phyloP scores from a whole-genome alignment of 2,888 invertebrate genomes.

The Aspidiotus destructor region DNA sequence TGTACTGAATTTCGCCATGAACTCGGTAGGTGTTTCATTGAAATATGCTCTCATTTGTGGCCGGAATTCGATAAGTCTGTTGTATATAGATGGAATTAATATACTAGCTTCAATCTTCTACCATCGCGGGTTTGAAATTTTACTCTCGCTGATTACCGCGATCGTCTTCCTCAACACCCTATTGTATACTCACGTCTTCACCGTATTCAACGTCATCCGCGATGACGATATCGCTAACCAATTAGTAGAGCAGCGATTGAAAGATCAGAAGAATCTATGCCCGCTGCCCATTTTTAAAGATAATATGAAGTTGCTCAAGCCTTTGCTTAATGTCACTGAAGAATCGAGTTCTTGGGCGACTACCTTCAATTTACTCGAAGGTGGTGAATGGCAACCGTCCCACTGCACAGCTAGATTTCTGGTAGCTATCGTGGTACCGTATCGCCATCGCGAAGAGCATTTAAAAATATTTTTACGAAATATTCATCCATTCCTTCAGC shows the following conservation, averaged over 20 bases:
- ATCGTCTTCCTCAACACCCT: neutral
- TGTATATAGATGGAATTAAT: neutral
- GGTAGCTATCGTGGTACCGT: constrained; percentile 76
- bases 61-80: no score
- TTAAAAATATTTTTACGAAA: constrained; percentile 68
- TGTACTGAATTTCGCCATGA: no score
- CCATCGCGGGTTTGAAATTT: neutral
- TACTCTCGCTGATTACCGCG: neutral
- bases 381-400: constrained; percentile 47
- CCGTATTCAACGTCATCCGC: constrained; percentile 12
- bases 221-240: constrained; percentile 7
- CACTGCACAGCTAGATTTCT: constrained; percentile 48
- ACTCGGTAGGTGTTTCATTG: no score
- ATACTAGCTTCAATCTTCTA: neutral
- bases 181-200: constrained; percentile 13
- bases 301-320: neutral
- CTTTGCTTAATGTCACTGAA: neutral
- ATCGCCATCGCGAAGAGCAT: constrained; percentile 65
- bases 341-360: constrained; percentile 2
- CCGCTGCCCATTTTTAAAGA: constrained; percentile 4
- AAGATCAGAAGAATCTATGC: no score
- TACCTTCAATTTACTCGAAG: constrained; percentile 36
- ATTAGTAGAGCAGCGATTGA: constrained; percentile 9
- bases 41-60: no score
- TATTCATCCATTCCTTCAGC: constrained; percentile 73